Conservation (phyloP, 2,113 vertebrate species). For the Manacus vitellinus region DNA sequence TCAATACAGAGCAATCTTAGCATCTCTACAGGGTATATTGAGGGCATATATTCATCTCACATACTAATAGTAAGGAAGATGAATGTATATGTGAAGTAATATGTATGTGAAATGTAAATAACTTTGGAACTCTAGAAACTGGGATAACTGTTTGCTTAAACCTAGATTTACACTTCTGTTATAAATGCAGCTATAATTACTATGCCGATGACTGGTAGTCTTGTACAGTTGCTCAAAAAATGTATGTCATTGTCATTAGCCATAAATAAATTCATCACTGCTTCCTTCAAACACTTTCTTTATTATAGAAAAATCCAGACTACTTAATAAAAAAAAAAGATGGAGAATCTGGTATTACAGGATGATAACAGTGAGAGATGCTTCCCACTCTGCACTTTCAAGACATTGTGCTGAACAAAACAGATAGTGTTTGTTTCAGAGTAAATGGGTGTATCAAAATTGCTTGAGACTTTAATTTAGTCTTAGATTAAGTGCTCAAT, state of each 20-base stretch:
- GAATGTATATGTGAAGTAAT: not conserved
- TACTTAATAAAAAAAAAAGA: not conserved
- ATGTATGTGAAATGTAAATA: not conserved
- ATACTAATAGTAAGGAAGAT: not conserved
- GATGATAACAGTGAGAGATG: not conserved
- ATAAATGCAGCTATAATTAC: not conserved
- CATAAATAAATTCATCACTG: not conserved
- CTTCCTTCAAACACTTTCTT: not conserved
- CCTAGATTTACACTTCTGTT: not conserved
- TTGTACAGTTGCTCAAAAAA: not conserved
- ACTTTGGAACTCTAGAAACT: not conserved
- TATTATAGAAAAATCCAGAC: not conserved
- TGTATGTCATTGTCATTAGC: not conserved
- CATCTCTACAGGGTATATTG: not conserved
- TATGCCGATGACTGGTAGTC: not conserved
- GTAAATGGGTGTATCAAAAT: not conserved
- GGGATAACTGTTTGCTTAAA: not conserved
- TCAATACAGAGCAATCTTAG: not conserved
- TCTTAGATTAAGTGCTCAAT: not conserved
- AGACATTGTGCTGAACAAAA: not conserved
- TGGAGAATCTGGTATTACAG: not conserved
- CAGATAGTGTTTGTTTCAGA: not conserved
- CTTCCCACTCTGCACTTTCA: not conserved
- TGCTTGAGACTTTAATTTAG: slow-evolving; percentile 25
- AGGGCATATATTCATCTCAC: not conserved